Conservation (phyloP, 2,888 invertebrate genomes). For the Chaetoderma sp. region DNA sequence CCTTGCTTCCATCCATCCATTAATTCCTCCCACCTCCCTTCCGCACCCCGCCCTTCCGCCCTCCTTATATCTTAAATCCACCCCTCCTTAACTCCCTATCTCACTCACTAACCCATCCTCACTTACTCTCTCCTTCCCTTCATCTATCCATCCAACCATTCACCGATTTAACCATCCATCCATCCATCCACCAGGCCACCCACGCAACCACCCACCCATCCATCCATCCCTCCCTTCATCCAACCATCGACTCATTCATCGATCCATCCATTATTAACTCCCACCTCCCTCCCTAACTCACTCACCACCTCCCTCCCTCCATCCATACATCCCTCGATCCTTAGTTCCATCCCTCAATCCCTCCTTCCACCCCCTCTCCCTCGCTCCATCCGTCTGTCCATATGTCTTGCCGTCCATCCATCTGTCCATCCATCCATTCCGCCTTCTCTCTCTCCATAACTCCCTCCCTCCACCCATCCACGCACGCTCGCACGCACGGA, state of each 20-base stretch:
- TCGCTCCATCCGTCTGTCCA: not conserved
- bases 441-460: not conserved
- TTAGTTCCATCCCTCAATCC: not conserved
- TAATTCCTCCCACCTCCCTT: not conserved
- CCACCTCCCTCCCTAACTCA: constrained; percentile 74
- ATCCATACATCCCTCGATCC: constrained; percentile 85
- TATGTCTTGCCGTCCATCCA: no score
- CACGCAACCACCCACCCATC: no score
- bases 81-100: constrained; percentile 41
- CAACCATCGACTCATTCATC: no score
- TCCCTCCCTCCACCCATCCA: no score
- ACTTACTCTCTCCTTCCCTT: constrained; percentile 35
- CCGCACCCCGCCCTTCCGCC: constrained; percentile 75
- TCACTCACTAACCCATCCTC: constrained; percentile 20
- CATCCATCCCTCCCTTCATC: no score
- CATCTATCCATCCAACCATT: no score
- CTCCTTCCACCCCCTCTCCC: not conserved
- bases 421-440: not conserved
- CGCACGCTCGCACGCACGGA: no score
- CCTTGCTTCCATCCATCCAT: constrained; percentile 77
- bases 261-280: no score
- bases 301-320: constrained; percentile 77
- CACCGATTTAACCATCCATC: no score
- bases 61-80: constrained; percentile 71
- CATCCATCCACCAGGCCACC: no score